Percentiles rank a stretch among this genome's conserved stretches.
Evolutionary conservation across 2,888 invertebrate species (phyloP).

Genomic region (Yponomeuta malinellus): DNA sequence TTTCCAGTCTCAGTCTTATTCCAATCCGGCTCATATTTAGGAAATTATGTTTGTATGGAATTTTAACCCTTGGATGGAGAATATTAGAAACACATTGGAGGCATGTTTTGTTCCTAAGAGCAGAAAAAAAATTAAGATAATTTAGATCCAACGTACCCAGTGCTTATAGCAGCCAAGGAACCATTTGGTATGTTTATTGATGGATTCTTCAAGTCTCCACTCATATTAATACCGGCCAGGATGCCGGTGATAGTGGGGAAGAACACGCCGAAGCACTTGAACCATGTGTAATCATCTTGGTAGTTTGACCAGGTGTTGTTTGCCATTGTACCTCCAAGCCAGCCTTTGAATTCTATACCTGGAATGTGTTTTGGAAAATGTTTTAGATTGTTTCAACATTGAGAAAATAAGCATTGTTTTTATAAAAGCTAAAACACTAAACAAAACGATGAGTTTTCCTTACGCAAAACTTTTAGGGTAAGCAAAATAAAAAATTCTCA

Average conservation of each 20-base stretch:
- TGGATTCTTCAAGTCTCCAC: constrained; percentile 94
- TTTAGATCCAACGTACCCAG: constrained; percentile 77
- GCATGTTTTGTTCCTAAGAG: no score
- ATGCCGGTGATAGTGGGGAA: constrained; percentile 98
- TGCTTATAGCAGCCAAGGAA: constrained; percentile 92
- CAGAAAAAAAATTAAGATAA: not conserved
- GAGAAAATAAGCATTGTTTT: constrained; percentile 19
- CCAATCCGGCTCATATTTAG: no score
- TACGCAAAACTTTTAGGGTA: no score
- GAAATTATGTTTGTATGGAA: no score
- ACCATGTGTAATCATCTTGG: constrained; percentile 90
- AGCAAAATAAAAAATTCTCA: no score
- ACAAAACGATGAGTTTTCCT: no score
- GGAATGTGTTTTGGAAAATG: constrained; percentile 19
- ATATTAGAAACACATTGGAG: no score
- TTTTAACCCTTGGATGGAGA: no score
- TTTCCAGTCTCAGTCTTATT: no score
- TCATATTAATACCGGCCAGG: constrained; percentile 98
- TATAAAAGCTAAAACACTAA: not conserved
- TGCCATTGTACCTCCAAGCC: constrained; percentile 85
- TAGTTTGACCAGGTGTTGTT: constrained; percentile 90
- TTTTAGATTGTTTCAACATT: constrained; percentile 22
- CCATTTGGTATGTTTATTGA: constrained; percentile 96
- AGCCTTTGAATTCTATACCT: constrained; percentile 91
- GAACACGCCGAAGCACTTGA: constrained; percentile 97